A percentile compares a stretch with the other conserved stretches of the same genome.
Evolutionary conservation across 2,888 invertebrate genomes (phyloP).

Genomic region (Cheiracanthium punctorium): DNA sequence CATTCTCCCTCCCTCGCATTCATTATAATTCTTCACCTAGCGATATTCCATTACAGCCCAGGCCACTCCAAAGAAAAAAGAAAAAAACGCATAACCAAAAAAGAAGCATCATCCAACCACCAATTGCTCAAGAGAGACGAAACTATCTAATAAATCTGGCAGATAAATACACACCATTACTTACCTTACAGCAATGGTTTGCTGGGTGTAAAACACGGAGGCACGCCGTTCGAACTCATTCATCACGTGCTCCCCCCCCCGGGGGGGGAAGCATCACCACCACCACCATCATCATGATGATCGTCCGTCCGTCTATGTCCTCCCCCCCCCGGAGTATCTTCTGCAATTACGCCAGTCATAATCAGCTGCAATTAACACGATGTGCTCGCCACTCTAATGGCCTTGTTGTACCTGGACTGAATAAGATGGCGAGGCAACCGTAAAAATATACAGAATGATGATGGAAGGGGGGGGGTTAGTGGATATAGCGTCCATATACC

Average conservation of each 20-base stretch:
- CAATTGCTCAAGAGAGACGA: too few relatives aligned
- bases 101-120: too few relatives aligned
- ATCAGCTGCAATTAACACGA: constrained; percentile 59
- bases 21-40: too few relatives aligned
- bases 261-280: neutral
- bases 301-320: neutral
- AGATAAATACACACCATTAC: neutral
- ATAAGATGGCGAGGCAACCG: neutral
- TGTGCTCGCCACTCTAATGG: constrained; percentile 45
- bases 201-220: neutral
- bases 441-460: neutral
- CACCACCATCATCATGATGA: neutral
- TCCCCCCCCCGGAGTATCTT: neutral
- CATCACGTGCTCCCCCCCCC: neutral
- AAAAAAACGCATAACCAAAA: too few relatives aligned
- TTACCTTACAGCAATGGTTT: neutral
- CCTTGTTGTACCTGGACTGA: neutral
- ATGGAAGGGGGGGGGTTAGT: neutral
- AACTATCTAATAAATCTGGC: neutral
- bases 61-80: too few relatives aligned
- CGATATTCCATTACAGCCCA: too few relatives aligned
- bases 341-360: constrained; percentile 24
- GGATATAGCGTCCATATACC: neutral
- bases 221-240: neutral
- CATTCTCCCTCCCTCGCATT: too few relatives aligned